Percentiles rank a stretch among this genome's conserved stretches.
These are phyloP conservation scores for Bombus polaris DNA, from an alignment of 1,140 invertebrate genomes.

Conservation along the genomic window DNA sequence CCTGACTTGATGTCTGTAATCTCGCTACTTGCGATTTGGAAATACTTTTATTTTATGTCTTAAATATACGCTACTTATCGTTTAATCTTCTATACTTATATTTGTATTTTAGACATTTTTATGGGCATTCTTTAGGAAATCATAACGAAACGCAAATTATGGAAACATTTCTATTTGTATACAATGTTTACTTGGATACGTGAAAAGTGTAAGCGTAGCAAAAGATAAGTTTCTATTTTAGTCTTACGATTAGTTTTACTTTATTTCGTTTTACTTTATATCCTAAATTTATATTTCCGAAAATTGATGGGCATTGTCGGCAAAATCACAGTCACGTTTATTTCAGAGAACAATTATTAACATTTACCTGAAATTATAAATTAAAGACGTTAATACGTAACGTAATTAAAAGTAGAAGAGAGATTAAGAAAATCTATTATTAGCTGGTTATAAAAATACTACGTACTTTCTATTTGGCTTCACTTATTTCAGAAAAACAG, in stretches of 20 bases:
- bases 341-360: neutral
- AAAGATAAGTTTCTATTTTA: neutral
- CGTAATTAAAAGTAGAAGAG: neutral
- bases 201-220: neutral
- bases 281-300: neutral
- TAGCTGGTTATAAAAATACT: neutral
- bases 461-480: neutral
- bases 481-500: neutral
- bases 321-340: neutral
- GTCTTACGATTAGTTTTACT: neutral
- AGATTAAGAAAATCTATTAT: neutral
- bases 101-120: neutral
- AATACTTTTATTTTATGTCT: neutral
- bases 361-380: neutral
- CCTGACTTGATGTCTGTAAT: too few species aligned
- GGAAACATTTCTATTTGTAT: neutral
- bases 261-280: neutral
- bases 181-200: neutral
- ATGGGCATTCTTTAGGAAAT: conserved; percentile 13
- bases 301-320: conserved; percentile 1
- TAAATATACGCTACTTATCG: neutral
- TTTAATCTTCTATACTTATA: neutral
- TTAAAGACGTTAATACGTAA: neutral
- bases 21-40: neutral
- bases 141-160: neutral